Percentiles rank a stretch among this genome's conserved stretches.
phyloP scores from a whole-genome alignment of 1,140 invertebrate species.

The Conopomorpha cramerella region DNA sequence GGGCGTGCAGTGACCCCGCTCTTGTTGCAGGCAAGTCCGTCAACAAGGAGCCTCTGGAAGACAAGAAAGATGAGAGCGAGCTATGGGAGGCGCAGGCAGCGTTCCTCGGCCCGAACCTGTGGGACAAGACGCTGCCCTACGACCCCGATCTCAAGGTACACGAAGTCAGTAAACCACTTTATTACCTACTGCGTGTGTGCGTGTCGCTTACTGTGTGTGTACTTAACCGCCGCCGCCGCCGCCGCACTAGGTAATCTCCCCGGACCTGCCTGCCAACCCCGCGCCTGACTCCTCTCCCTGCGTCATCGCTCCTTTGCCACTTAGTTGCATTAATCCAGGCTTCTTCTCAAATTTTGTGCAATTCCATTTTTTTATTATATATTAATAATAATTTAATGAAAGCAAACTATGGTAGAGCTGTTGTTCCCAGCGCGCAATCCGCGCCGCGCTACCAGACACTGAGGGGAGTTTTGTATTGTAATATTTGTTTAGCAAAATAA shows the following conservation, averaged over 20 bases:
- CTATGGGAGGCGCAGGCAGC: slow-evolving; percentile 91
- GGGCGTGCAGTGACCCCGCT: slow-evolving; percentile 6
- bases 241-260: slow-evolving; percentile 38
- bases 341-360: too few species aligned
- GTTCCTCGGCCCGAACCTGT: slow-evolving; percentile 91
- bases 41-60: slow-evolving; percentile 70
- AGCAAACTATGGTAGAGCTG: too few species aligned
- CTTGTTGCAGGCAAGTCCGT: slow-evolving; percentile 66
- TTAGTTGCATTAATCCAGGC: too few species aligned
- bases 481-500: too few species aligned
- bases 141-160: slow-evolving; percentile 94
- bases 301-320: too few species aligned
- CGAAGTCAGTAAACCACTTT: slow-evolving; percentile 64
- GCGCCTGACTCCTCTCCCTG: not conserved
- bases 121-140: slow-evolving; percentile 90
- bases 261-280: not conserved
- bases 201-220: slow-evolving; percentile 27
- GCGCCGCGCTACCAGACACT: too few species aligned
- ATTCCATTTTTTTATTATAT: too few species aligned
- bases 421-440: too few species aligned
- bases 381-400: too few species aligned
- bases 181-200: slow-evolving; percentile 52
- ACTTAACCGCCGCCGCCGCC: slow-evolving; percentile 18
- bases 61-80: slow-evolving; percentile 84
- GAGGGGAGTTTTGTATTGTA: too few species aligned